phyloP scores from a whole-genome alignment of 64 coral and sea anemone genomes.

The Pocillopora verrucosa region DNA sequence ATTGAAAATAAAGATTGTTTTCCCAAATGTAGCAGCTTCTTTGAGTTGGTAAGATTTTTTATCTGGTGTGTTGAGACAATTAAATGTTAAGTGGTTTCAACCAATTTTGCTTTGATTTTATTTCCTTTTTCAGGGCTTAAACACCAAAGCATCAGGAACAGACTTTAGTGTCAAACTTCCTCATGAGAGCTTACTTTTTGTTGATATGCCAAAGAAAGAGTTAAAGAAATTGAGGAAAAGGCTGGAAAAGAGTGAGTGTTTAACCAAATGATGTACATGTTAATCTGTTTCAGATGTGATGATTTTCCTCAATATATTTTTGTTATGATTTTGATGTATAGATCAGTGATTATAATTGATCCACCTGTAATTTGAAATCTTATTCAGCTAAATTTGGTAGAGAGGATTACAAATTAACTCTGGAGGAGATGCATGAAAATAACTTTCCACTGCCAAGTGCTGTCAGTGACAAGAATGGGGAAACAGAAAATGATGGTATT shows the following conservation, averaged over 20 bases:
- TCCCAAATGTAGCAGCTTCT: constrained; percentile 29
- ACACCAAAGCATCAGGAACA: constrained; percentile 49
- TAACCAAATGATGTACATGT: too few species aligned
- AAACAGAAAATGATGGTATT: constrained; percentile 10
- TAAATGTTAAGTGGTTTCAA: neutral
- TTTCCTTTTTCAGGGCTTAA: constrained; percentile 37
- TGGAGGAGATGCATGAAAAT: constrained; percentile 27
- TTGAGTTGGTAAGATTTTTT: constrained; percentile 43
- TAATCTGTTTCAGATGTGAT: too few species aligned
- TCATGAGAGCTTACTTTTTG: constrained; percentile 65
- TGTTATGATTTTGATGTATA: neutral
- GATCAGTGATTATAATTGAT: too few species aligned
- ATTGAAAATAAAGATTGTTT: constrained; percentile 22
- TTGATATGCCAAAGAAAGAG: constrained; percentile 52
- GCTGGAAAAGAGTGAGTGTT: constrained; percentile 8
- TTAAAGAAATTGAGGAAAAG: constrained; percentile 29
- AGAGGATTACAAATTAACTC: constrained; percentile 40
- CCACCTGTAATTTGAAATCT: neutral
- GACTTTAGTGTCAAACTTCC: constrained; percentile 40
- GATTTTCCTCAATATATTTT: neutral
- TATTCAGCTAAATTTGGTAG: neutral
- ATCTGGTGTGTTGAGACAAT: too few species aligned
- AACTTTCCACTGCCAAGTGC: constrained; percentile 6
- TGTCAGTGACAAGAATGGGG: neutral
- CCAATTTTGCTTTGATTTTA: neutral